Base-by-base conservation (phyloP, 2,888 invertebrate genomes). In the Dasysyrphus tricinctus region DNA sequence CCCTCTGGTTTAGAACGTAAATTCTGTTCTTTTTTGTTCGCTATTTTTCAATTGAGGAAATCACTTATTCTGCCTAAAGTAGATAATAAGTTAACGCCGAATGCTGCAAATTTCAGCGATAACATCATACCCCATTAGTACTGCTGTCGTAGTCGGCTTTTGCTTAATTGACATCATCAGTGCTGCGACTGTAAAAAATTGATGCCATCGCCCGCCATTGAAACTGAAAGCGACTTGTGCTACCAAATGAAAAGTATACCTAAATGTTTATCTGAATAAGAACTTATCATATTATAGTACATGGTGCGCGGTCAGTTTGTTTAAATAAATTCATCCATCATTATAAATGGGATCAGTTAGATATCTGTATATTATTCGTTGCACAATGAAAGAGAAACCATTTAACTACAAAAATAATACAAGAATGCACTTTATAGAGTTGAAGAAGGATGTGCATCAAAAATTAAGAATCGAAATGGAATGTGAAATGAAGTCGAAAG, bases 51-150 rank as follows among this genome's bases (percentile, higher is more conserved):
- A 86, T 86, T 86, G 86, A 86, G 86, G 86, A 86, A 82, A 86
- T 86, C 75, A 39, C 74, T 82, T 57, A 78, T 86, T 86, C 75
- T 47, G 42, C 44, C 32, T 82, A 78, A 86, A 86, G 82, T 82
- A 86, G 86, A 82, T 86, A 79, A 86, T 79, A 74, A 65, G 75
- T 81, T 86, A 75, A 86, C 80, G 76, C 80, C 73, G 72, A 85
- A 74, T 39, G 44, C 44, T 69, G 70, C 59, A 70, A 57, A 57
- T 54, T 56, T 67, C 9, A 49, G 42, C 51, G 63, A 56, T 54
- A 54, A n/a, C 59, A 37, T 24, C 29, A 29, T 24, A 42, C 63
- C 74, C 44, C 47, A 56, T 49, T 16, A 44, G 19, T 44, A n/a
- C 34, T 24, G 34, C 14, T 16, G 14, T n/a, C 32, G 37, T 19